Percentiles rank a stretch among this genome's conserved stretches.
phyloP scores from a whole-genome alignment of 2,888 invertebrate species.

The Poecilus cupreus region DNA sequence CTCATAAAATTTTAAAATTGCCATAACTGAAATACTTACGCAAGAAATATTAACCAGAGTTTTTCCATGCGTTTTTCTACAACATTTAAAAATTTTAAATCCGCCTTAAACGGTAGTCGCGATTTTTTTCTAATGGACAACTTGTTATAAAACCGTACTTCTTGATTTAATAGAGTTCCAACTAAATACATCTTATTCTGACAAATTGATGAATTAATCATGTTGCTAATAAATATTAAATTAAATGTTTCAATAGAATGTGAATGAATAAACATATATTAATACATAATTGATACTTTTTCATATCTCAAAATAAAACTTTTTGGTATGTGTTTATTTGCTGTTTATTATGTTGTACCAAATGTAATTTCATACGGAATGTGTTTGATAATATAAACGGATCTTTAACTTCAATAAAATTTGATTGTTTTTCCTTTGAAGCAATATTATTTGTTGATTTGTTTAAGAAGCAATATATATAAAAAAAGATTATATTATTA shows the following conservation, averaged over 20 bases:
- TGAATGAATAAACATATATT: background rate
- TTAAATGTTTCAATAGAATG: background rate
- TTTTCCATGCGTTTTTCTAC: background rate
- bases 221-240: background rate
- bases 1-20: background rate
- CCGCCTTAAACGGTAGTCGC: background rate
- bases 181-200: background rate
- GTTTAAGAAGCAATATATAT: too few relatives aligned
- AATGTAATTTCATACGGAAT: too few relatives aligned
- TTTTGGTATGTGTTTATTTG: background rate
- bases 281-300: background rate
- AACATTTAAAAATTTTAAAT: background rate
- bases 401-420: background rate
- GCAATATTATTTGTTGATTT: too few relatives aligned
- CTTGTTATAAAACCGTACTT: background rate
- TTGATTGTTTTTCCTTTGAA: background rate
- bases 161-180: slow-evolving; percentile 3
- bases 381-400: too few relatives aligned
- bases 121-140: background rate
- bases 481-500: too few relatives aligned
- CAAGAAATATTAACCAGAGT: background rate
- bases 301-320: background rate
- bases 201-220: slow-evolving; percentile 2
- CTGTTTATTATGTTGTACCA: background rate
- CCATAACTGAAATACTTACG: background rate